Evolutionary conservation across 2,797 vertebrate genomes (phyloP), one percentile per base, ranked within the genome.

Genomic region (Pempheris klunzingeri): DNA sequence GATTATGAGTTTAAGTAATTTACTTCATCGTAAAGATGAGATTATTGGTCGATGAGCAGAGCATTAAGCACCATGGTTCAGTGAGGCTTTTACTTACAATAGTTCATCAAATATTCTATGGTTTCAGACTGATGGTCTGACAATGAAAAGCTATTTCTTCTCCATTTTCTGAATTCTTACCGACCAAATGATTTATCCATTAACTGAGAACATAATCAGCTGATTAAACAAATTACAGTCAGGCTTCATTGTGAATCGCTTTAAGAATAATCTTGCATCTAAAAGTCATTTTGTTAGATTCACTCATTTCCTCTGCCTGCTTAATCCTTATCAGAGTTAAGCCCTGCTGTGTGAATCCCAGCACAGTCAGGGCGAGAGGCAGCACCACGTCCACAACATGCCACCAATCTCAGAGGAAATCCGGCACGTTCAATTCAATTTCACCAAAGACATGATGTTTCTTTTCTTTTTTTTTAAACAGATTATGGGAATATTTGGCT

Each of bases 271-370:
- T 61, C 60, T 28, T 6, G 8, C 55, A 61, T 74, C 38, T 32
- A n/a, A 24, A 17, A 62, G 18, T 63, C 3, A 71, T 46, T 50
- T 64, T 49, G 17, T 66, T 32, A 13, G 30, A 49, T 46, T 62
- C 26, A 5, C 28, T 67, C 22, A 49, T 57, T 47, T 71, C 30
- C 57, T 60, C 22, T 59, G 36, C 10, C 24, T 65, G 43, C 47
- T 12, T 80, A 80, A 84, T 81, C 82, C 62, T n/a, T 28, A 30
- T 55, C 76, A 22, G 68, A 41, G 41, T 50, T 81, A 66, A 79
- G 60, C 57, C 47, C 52, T 50, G 9, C 38, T 74, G 59, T 44
- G 34, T 47, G 60, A 55, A 62, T 81, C 64, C 72, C 54, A 57
- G 60, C 68, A 53, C 46, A 47, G 64, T 74, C 34, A 26, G 58